Evolutionary conservation across 2,113 vertebrate species (phyloP), one percentile per base, ranked within the genome.

Genomic region (Calyptomena viridis): DNA sequence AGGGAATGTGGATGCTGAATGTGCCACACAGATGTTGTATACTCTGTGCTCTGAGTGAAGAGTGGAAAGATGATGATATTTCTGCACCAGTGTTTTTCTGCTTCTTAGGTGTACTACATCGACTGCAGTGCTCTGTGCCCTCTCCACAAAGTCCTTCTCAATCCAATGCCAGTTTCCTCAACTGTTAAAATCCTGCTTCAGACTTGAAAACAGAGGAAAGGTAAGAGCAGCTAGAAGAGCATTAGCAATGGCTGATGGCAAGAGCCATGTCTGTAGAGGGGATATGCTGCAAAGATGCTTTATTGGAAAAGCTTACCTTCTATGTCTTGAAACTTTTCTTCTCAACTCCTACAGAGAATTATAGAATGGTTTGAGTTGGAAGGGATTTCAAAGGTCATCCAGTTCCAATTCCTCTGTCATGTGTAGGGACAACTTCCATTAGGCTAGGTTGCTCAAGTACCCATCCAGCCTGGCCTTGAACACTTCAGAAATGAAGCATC

Each of bases 1-100:
- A 12, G 33, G 39, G 8, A 62, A 24, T 59, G 12, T 68, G 42
- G 0, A 1, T 1, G 13, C 35, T 59, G 24, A 21, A 37, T 60
- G 25, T 39, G 30, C 42, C 37, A 31, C 0, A 0, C 21, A 63
- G 39, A 39, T 85, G 17, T 42, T 50, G 14, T 10, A 4, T 22
- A 10, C 13, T 68, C 18, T 0, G 1, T 66, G 37, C 16, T 82
- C 2, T 1, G 12, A 33, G n/a, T 1, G 3, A 5, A 35, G 84
- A 10, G 5, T 83, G 27, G 53, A 55, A 88, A 44, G 40, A 39
- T 50, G 31, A 39, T 40, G 56, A 37, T 4, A 31, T 25, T 47
- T 64, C 60, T 89, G 84, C 62, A 58, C 28, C 37, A n/a, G 31
- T 27, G 80, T 3, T 35, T 72, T 74, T 71, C 23, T 78, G 31